These are phyloP conservation scores for Callimico goeldii DNA, from an alignment of 2,797 vertebrate species.

Conservation along the genomic window DNA sequence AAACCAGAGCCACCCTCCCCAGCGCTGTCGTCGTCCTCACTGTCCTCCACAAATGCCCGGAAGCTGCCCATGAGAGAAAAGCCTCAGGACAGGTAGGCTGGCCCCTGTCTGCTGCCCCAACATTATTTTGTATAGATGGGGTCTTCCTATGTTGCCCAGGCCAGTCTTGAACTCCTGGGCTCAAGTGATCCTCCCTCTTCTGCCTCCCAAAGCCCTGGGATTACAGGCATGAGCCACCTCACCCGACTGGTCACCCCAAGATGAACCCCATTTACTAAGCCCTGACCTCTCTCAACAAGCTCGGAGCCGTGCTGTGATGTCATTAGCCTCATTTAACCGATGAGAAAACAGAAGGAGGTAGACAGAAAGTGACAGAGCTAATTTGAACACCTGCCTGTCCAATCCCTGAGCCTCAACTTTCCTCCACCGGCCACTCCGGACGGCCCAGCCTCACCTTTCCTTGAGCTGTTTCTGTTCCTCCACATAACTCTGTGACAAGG, in stretches of 20 bases:
- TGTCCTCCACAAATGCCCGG: conserved; percentile 89
- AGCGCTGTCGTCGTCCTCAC: conserved; percentile 80
- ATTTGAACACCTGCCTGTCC: background rate
- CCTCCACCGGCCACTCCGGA: background rate
- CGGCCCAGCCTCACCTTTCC: conserved; percentile 85
- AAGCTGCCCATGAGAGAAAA: conserved; percentile 83
- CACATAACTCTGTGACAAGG: conserved; percentile 88
- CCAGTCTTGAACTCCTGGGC: background rate
- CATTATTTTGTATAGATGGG: background rate
- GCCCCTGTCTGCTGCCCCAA: background rate
- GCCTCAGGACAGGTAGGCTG: background rate
- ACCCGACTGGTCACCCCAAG: background rate
- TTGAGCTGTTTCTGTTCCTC: conserved; percentile 91
- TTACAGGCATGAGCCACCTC: background rate
- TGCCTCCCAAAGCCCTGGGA: background rate
- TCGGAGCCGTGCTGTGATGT: background rate
- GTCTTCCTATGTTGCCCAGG: background rate
- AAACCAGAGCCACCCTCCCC: conserved; percentile 76
- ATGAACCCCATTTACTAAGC: background rate
- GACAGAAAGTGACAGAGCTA: background rate
- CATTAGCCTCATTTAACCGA: background rate
- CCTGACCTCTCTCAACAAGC: background rate
- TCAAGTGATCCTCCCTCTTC: background rate
- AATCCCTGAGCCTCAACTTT: too few species aligned
- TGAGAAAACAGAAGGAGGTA: background rate